Conservation (phyloP, 2,888 invertebrate genomes). For the Halictus quadricinctus region DNA sequence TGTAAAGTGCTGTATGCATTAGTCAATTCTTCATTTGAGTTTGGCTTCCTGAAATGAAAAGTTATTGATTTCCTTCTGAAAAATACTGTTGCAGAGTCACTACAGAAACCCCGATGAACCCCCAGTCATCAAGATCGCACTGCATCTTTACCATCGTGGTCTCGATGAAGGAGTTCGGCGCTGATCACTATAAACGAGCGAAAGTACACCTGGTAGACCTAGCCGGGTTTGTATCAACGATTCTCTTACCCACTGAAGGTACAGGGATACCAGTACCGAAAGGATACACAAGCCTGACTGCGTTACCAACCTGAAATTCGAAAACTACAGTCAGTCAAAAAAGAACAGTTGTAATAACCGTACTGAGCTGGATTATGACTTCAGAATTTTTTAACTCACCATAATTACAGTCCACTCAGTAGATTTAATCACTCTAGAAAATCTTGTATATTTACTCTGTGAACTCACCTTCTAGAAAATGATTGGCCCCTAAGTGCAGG, state of each 20-base stretch:
- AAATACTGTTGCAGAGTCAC: slow-evolving; percentile 79
- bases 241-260: slow-evolving; percentile 43
- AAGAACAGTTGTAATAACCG: background rate
- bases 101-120: slow-evolving; percentile 84
- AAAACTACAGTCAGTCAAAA: background rate
- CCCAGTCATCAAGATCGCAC: slow-evolving; percentile 84
- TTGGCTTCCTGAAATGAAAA: no score
- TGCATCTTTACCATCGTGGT: slow-evolving; percentile 84
- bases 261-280: background rate
- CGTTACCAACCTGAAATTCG: background rate
- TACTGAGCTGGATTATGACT: background rate
- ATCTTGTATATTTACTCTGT: background rate
- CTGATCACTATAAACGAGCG: slow-evolving; percentile 80
- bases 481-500: background rate
- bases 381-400: background rate
- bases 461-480: background rate
- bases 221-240: slow-evolving; percentile 82
- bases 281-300: background rate
- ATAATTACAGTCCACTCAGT: background rate
- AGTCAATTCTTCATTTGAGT: no score
- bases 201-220: slow-evolving; percentile 84
- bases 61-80: background rate
- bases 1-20: no score
- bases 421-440: background rate
- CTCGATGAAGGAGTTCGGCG: slow-evolving; percentile 77